A percentile compares a stretch with the other conserved stretches of the same genome.
phyloP scores from a whole-genome alignment of 2,888 invertebrate genomes.

The Pterostichus niger region DNA sequence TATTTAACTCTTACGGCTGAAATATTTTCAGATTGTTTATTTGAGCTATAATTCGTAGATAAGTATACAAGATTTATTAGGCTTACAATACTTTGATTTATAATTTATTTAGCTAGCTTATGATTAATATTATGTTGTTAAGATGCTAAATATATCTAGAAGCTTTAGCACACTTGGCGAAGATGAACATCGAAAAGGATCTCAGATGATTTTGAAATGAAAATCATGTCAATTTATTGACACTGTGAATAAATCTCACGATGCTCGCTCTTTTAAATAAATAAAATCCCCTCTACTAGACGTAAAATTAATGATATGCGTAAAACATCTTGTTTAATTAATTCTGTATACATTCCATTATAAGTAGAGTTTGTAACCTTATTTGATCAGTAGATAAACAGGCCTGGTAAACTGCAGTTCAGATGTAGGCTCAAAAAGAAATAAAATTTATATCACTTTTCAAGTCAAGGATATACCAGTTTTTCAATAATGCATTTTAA shows the following conservation, averaged over 20 bases:
- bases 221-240: too few species aligned
- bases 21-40: not conserved
- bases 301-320: conserved; percentile 6
- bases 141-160: not conserved
- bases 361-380: too few species aligned
- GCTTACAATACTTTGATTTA: conserved; percentile 7
- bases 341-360: not conserved
- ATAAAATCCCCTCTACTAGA: not conserved
- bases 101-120: conserved; percentile 1
- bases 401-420: not conserved
- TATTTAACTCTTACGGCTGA: not conserved
- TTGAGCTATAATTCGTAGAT: not conserved
- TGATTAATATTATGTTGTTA: conserved; percentile 45
- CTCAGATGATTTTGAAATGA: not conserved
- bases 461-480: conserved; percentile 12
- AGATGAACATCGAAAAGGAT: not conserved
- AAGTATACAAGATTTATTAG: conserved; percentile 20
- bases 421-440: not conserved
- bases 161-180: not conserved
- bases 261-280: not conserved
- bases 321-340: conserved; percentile 3
- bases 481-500: conserved; percentile 5
- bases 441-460: conserved; percentile 5
- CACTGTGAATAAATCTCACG: too few species aligned
- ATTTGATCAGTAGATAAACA: not conserved